Conservation (phyloP, 2,797 vertebrate species). For the Strix occidentalis region DNA sequence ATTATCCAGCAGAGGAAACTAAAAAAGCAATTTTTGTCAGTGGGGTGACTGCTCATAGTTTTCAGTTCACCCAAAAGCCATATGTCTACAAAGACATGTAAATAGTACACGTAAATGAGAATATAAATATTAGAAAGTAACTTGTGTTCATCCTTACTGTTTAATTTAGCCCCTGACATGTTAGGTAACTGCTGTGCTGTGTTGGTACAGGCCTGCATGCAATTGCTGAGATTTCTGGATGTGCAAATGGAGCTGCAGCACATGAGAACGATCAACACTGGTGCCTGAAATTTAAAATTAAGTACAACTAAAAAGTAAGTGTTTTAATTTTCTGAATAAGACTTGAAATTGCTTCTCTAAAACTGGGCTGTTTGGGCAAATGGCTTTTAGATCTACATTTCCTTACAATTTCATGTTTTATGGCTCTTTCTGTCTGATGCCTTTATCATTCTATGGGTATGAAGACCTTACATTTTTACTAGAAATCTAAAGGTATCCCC, state of each 20-base stretch:
- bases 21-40: neutral
- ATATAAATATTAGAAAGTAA: neutral
- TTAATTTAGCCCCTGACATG: neutral
- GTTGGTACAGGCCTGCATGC: neutral
- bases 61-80: neutral
- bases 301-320: neutral
- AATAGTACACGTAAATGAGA: neutral
- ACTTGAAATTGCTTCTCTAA: neutral
- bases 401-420: neutral
- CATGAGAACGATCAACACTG: neutral
- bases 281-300: neutral
- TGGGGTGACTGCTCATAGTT: neutral
- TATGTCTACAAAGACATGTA: neutral
- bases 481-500: neutral
- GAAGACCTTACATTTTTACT: neutral
- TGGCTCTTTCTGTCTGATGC: neutral
- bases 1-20: neutral
- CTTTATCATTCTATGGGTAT: neutral
- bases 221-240: neutral
- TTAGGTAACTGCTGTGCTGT: neutral
- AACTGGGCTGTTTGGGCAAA: neutral
- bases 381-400: neutral
- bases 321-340: neutral
- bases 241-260: neutral
- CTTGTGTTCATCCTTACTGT: neutral